Conservation (phyloP, 2,113 vertebrate genomes). For the Myanophis thanlyinensis region DNA sequence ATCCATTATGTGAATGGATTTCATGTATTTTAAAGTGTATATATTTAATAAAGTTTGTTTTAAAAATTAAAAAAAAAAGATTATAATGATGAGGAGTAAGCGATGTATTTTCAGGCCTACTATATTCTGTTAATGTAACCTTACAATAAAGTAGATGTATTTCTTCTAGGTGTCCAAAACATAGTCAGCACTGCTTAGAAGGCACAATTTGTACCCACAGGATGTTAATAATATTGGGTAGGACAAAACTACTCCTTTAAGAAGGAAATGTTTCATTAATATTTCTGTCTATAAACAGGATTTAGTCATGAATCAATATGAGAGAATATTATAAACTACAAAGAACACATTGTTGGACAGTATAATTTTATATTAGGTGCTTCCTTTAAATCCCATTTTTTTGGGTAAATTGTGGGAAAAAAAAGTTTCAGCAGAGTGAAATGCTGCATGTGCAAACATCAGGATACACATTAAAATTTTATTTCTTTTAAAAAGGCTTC, state of each 20-base stretch:
- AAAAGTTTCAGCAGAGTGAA: not conserved
- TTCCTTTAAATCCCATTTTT: not conserved
- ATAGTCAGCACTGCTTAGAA: not conserved
- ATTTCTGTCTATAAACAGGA: not conserved
- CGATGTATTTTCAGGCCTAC: not conserved
- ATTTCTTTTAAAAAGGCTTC: not conserved
- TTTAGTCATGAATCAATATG: not conserved
- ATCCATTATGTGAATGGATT: too few relatives aligned
- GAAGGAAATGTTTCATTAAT: not conserved
- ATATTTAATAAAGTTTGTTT: too few relatives aligned
- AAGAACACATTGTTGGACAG: not conserved
- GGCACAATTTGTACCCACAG: not conserved
- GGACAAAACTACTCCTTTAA: not conserved
- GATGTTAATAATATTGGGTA: not conserved
- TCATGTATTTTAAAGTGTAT: too few relatives aligned
- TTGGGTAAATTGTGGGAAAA: not conserved
- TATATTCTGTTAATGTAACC: not conserved
- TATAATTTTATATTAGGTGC: not conserved
- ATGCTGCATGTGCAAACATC: not conserved
- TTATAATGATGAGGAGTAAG: too few relatives aligned
- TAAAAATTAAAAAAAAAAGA: too few relatives aligned
- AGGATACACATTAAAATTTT: not conserved
- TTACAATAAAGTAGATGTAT: not conserved
- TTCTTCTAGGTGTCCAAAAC: too few relatives aligned
- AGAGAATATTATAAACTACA: not conserved